Evolutionary conservation across 2,888 invertebrate genomes (phyloP).

Genomic region (Eupelmus urozonus): DNA sequence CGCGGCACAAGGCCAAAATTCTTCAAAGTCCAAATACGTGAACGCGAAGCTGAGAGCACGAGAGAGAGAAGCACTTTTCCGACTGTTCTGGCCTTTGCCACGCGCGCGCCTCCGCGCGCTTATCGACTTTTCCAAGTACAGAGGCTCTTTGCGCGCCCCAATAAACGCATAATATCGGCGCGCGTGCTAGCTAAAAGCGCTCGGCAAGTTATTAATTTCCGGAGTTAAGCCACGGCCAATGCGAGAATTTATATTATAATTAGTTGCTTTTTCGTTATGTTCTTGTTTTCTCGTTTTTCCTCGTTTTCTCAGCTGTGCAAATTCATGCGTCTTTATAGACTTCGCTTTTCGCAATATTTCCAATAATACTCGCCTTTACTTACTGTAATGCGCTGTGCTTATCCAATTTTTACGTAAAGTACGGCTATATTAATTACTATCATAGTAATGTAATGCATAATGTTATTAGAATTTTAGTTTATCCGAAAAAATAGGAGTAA

Average conservation of each 20-base stretch:
- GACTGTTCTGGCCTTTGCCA: background rate
- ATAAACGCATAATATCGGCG: slow-evolving; percentile 54
- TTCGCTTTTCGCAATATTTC: background rate
- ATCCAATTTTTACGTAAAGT: background rate
- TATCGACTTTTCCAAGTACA: slow-evolving; percentile 36
- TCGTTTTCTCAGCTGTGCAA: slow-evolving; percentile 2
- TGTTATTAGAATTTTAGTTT: too few relatives aligned
- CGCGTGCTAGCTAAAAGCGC: slow-evolving; percentile 10
- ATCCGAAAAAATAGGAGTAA: too few relatives aligned
- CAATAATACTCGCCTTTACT: background rate
- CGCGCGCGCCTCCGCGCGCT: background rate
- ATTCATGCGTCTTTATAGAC: background rate
- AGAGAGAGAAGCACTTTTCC: slow-evolving; percentile 42
- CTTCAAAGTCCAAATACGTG: slow-evolving; percentile 32
- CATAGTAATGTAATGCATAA: background rate
- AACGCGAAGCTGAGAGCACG: too few relatives aligned
- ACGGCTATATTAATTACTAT: background rate
- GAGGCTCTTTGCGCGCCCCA: slow-evolving; percentile 4
- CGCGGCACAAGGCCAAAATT: slow-evolving; percentile 51
- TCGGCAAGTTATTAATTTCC: slow-evolving; percentile 43
- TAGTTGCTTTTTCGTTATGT: slow-evolving; percentile 70
- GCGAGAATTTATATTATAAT: slow-evolving; percentile 75
- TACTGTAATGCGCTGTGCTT: background rate
- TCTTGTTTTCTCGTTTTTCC: slow-evolving; percentile 15
- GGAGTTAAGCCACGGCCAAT: slow-evolving; percentile 11